A percentile compares a stretch with the other conserved stretches of the same genome.
These are phyloP conservation scores for Aproaerema taeniolella DNA, from an alignment of 2,888 invertebrate genomes.

Conservation along the genomic window DNA sequence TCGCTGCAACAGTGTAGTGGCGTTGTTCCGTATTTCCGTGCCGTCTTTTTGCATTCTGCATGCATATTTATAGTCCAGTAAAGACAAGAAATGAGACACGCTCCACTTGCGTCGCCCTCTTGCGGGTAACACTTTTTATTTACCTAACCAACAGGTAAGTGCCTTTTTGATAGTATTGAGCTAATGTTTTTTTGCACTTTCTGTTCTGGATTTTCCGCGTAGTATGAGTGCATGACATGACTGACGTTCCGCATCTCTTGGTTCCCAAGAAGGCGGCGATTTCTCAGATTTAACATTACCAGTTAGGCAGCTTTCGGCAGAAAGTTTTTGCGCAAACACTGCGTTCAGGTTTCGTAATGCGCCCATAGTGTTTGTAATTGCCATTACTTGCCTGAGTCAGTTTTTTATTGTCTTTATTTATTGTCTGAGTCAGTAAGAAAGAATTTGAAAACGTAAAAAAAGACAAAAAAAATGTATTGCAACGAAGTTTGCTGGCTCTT, in stretches of 20 bases:
- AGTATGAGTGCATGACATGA: conserved; percentile 17
- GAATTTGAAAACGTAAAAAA: too few species aligned
- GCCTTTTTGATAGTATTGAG: conserved; percentile 33
- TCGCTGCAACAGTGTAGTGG: conserved; percentile 22
- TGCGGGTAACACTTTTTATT: conserved; percentile 33
- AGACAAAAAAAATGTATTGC: too few species aligned
- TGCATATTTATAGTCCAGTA: conserved; percentile 46
- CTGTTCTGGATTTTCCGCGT: conserved; percentile 34
- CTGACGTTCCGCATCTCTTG: conserved; percentile 28
- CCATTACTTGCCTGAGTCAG: conserved; percentile 35
- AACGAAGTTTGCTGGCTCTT: too few species aligned
- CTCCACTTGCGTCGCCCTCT: conserved; percentile 52
- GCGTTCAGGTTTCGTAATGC: conserved; percentile 48
- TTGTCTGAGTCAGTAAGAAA: too few species aligned
- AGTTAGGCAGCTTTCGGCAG: conserved; percentile 60
- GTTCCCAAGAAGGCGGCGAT: conserved; percentile 55
- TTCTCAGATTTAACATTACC: conserved; percentile 64
- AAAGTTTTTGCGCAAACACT: conserved; percentile 52
- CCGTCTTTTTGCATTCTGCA: conserved; percentile 53
- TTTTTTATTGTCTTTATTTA: too few species aligned
- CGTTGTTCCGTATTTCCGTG: conserved; percentile 54
- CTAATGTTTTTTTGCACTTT: conserved; percentile 27
- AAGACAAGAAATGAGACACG: conserved; percentile 55
- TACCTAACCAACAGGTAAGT: conserved; percentile 23
- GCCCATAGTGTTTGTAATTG: conserved; percentile 30